Base-by-base conservation (phyloP, 1,140 invertebrate species). In the Atopsyche davidsoni region DNA sequence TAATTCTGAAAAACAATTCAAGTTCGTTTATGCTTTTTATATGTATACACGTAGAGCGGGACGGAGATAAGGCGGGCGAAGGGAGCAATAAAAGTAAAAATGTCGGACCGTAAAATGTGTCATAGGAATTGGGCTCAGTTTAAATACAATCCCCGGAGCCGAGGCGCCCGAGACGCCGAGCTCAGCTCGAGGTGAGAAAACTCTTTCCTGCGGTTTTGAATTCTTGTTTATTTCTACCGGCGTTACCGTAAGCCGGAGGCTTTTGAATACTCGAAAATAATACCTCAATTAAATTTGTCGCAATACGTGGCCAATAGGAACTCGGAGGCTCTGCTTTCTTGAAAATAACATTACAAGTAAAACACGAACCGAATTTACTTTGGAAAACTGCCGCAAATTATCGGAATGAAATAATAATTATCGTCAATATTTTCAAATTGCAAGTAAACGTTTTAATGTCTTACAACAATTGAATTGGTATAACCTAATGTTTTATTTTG, bases 201-300 rank as follows among this genome's bases (percentile, higher is more conserved):
- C 41, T 51, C 47, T 40, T 42, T 50, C 46, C 14, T 18, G 34
- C 14, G 39, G 39, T 11, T 19, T 22, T 24, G 31, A 24, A 44
- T 49, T 49, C 41, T 25, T 51, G 43, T 44, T 43, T 51, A 41
- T 45, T 45, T 41, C 41, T 38, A 39, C 41, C 22, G 42, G 47
- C 38, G 47, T 50, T 34, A 23, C 18, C 3, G 41, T 43, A 25
- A 25, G 24, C 43, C n/a, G 13, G 24, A 17, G 13, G 39, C 46
- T 44, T 51, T 51, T 51, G 28, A 45, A 14, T 11, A 19, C 40
- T 23, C 49, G 24, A 24, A 43, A 51, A 44, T 41, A 41, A 51
- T 51, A 41, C 44, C 44, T 51, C 49, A 51, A 51, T 51, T 44
- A 51, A 43, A n/a, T n/a, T n/a, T n/a, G n/a, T n/a, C n/a, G n/a